Conservation (phyloP, 2,888 invertebrate species). For the Chouioia cunea region DNA sequence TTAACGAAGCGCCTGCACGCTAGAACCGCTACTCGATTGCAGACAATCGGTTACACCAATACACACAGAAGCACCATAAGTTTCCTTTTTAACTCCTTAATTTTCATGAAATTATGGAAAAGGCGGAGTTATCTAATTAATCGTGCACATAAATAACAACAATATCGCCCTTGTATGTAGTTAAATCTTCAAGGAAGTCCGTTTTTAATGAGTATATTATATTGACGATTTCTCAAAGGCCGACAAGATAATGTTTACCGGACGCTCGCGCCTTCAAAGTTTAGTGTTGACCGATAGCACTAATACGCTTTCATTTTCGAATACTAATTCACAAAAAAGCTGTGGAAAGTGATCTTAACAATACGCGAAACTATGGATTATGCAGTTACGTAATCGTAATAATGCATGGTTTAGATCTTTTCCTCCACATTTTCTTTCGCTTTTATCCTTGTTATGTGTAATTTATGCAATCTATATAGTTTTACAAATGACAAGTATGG, state of each 20-base stretch:
- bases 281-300: background rate
- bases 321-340: background rate
- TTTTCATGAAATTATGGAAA: constrained; percentile 42
- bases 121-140: constrained; percentile 12
- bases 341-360: constrained; percentile 6
- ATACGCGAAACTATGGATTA: constrained; percentile 1
- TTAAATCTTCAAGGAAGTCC: constrained; percentile 4
- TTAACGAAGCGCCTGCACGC: constrained; percentile 42
- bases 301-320: constrained; percentile 23
- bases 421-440: no score
- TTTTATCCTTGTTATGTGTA: no score
- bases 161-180: background rate
- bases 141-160: constrained; percentile 8
- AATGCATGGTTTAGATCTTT: no score
- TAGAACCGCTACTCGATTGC: constrained; percentile 43
- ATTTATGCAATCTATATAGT: no score
- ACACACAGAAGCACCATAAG: background rate
- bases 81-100: constrained; percentile 10
- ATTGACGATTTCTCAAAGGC: constrained; percentile 35
- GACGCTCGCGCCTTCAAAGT: constrained; percentile 13
- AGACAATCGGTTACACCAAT: constrained; percentile 23
- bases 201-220: constrained; percentile 27
- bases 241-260: constrained; percentile 24
- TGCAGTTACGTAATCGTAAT: constrained; percentile 3
- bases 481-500: no score